Evolutionary conservation across 2,797 vertebrate species (phyloP).

Genomic region (Nothura maculosa): DNA sequence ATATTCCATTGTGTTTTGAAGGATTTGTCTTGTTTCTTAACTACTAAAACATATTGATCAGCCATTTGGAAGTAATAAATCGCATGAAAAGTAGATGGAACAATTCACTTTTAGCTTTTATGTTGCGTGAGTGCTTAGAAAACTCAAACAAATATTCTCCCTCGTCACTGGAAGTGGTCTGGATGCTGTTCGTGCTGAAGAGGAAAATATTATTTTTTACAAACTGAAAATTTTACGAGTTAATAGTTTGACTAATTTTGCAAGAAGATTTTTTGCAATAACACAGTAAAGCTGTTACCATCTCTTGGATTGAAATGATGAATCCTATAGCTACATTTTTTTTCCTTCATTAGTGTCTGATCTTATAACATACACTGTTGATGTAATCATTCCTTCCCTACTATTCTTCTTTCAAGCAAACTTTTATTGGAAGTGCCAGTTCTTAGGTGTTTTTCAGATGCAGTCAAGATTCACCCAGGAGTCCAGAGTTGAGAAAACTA

Average conservation of each 20-base stretch:
- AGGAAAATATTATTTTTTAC: neutral
- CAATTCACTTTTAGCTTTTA: neutral
- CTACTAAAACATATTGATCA: neutral
- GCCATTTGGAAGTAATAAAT: neutral
- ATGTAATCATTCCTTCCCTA: neutral
- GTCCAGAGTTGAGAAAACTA: neutral
- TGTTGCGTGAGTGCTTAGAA: neutral
- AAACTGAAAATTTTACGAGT: constrained; percentile 33
- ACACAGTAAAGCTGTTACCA: constrained; percentile 21
- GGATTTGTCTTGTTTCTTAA: neutral
- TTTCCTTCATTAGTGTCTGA: constrained; percentile 11
- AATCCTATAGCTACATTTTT: neutral
- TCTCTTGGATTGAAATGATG: constrained; percentile 29
- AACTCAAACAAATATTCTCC: neutral
- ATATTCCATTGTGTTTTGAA: neutral
- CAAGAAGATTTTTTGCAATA: constrained; percentile 1
- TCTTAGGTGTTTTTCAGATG: neutral
- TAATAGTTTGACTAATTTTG: constrained; percentile 10
- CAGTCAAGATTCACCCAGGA: neutral
- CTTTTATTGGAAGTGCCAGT: neutral
- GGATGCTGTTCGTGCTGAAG: neutral
- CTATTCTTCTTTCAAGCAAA: rapidly evolving
- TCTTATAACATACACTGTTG: neutral
- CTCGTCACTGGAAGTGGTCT: neutral
- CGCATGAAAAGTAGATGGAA: neutral